phyloP scores from a whole-genome alignment of 2,888 invertebrate species.

The Eustalomyia histrio region DNA sequence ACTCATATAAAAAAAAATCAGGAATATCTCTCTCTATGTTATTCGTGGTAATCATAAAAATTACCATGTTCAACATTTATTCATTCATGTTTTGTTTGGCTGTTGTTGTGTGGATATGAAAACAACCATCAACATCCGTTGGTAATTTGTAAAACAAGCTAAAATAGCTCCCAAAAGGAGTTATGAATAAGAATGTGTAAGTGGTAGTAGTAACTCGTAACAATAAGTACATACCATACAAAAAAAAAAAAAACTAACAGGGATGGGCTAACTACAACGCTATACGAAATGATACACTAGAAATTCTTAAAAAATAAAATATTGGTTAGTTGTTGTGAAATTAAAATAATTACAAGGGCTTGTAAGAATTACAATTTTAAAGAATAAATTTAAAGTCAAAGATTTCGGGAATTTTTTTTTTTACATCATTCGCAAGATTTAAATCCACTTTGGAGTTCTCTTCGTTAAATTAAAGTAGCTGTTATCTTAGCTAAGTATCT shows the following conservation, averaged over 20 bases:
- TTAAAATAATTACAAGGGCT: too few relatives aligned
- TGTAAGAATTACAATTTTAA: too few relatives aligned
- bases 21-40: constrained; percentile 22
- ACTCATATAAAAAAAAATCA: constrained; percentile 3
- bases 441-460: too few relatives aligned
- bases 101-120: constrained; percentile 15
- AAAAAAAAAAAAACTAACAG: neutral
- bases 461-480: too few relatives aligned
- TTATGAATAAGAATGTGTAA: constrained; percentile 11
- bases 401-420: too few relatives aligned
- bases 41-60: constrained; percentile 60
- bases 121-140: constrained; percentile 58
- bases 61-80: constrained; percentile 58
- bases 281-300: neutral
- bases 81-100: constrained; percentile 49
- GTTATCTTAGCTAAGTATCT: too few relatives aligned
- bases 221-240: constrained; percentile 30
- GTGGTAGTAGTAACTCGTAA: constrained; percentile 23
- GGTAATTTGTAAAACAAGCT: constrained; percentile 64
- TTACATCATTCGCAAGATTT: too few relatives aligned
- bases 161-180: constrained; percentile 57
- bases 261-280: neutral
- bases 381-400: too few relatives aligned
- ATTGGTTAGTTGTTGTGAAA: too few relatives aligned
- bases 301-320: neutral